phyloP scores from a whole-genome alignment of 2,888 invertebrate genomes.

The Esperia sulphurella region DNA sequence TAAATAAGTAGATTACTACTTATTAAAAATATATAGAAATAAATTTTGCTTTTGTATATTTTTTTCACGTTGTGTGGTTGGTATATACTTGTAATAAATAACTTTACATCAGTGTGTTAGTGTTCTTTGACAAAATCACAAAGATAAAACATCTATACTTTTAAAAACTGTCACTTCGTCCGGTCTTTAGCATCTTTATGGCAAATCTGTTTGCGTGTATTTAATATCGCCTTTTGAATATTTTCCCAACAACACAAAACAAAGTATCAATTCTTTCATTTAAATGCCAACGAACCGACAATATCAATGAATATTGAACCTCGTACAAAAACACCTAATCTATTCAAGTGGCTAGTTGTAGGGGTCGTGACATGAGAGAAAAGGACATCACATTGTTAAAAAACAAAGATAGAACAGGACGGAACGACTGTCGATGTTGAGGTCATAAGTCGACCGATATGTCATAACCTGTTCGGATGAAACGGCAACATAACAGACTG shows the following conservation, averaged over 20 bases:
- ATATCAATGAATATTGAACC: constrained; percentile 77
- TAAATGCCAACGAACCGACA: constrained; percentile 64
- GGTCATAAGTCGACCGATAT: constrained; percentile 77
- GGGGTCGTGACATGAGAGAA: constrained; percentile 67
- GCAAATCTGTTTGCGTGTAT: too few relatives aligned
- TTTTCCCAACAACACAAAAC: constrained; percentile 9
- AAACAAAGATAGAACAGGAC: constrained; percentile 50
- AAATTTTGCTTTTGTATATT: too few relatives aligned
- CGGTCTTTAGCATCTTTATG: too few relatives aligned
- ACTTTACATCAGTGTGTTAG: too few relatives aligned
- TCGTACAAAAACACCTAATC: constrained; percentile 76
- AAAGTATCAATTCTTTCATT: constrained; percentile 42
- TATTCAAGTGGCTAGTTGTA: constrained; percentile 75
- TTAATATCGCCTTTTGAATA: background rate
- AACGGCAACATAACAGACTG: constrained; percentile 38
- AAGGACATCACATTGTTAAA: constrained; percentile 48
- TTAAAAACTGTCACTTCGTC: too few relatives aligned
- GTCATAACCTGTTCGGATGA: constrained; percentile 74
- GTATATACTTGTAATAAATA: too few relatives aligned
- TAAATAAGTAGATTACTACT: too few relatives aligned
- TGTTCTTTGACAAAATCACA: too few relatives aligned
- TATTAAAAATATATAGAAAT: too few relatives aligned
- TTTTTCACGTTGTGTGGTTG: too few relatives aligned
- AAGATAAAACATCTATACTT: too few relatives aligned
- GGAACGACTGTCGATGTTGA: constrained; percentile 47